Evolutionary conservation across 2,888 invertebrate species (phyloP), one percentile per base, ranked within the genome.

Genomic region (Epinotia bilunana): DNA sequence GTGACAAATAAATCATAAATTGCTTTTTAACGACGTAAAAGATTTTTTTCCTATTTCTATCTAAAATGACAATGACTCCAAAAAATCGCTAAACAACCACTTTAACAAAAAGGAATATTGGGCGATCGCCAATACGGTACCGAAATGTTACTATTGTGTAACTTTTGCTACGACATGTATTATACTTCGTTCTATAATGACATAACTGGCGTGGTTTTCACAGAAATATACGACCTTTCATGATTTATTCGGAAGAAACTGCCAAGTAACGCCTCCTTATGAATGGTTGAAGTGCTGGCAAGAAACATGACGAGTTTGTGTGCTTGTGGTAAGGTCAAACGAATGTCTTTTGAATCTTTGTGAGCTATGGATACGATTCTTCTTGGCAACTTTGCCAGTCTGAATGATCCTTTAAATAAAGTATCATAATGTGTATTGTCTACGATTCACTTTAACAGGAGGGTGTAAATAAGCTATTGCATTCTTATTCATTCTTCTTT

Each of bases 121-220:
- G 73, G 55, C 13, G 16, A 28, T 28, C 43, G 68, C 73, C 73
- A 73, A 62, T 23, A 61, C 39, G 20, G 65, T 67, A 39, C 39
- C 58, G 62, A 55, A 72, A 58, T 28, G 63, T 61, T 67, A 20
- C 67, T n/a, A 61, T 67, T 74, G 70, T 70, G 60, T 70, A 64
- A 74, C 70, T 74, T 70, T 70, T 18, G 23, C 49, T 53, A 70
- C 28, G 62, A 68, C 70, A 64, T 58, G 33, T 63, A 70, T 58
- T 74, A 28, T 57, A 3, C 58, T 58, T 20, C 7, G 5, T 33
- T 55, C 20, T 11, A 3, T 6, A 46, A 46, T 46, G n/a, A n/a
- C 3, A 9, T 68, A 57, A 58, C 16, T 16, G 43, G 0, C 13
- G 13, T 13, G 55, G 55, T 33, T 23, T 1, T 20, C 68, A 16